Evolutionary conservation across 2,888 invertebrate genomes (phyloP).

Genomic region (Pharmacophagus antenor): DNA sequence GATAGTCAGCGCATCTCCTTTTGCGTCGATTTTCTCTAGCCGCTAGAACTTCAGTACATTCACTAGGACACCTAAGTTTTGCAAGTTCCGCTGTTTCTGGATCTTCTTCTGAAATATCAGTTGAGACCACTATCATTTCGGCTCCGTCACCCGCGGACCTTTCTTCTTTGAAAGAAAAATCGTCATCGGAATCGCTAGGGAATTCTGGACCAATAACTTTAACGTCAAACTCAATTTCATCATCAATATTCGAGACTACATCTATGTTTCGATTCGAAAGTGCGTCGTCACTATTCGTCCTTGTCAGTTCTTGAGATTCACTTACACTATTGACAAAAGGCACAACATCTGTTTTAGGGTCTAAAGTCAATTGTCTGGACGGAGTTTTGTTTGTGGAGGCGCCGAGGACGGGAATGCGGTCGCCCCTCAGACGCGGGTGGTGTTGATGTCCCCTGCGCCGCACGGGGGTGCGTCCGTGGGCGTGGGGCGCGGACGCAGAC

Average conservation of each 20-base stretch:
- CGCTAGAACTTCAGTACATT: conserved; percentile 92
- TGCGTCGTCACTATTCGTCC: conserved; percentile 80
- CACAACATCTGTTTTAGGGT: conserved; percentile 72
- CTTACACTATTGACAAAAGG: conserved; percentile 80
- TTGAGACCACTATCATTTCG: conserved; percentile 55
- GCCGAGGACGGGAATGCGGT: conserved; percentile 78
- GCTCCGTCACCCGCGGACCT: conserved; percentile 73
- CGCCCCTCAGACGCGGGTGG: conserved; percentile 85
- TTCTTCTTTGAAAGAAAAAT: conserved; percentile 69
- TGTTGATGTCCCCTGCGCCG: conserved; percentile 88
- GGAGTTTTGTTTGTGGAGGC: conserved; percentile 54
- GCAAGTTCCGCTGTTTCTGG: conserved; percentile 90
- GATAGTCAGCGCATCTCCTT: conserved; percentile 93
- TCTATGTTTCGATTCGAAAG: conserved; percentile 72
- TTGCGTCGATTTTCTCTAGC: conserved; percentile 89
- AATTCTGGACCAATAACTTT: conserved; percentile 56
- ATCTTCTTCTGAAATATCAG: conserved; percentile 83
- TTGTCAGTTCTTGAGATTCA: conserved; percentile 79
- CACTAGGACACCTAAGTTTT: conserved; percentile 92
- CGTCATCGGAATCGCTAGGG: conserved; percentile 67
- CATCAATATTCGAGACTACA: conserved; percentile 66
- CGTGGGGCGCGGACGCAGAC: conserved; percentile 81
- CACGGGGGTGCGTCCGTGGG: conserved; percentile 81
- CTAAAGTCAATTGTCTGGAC: conserved; percentile 75
- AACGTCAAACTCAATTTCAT: conserved; percentile 65